Percentiles rank a stretch among this genome's conserved stretches.
Evolutionary conservation across 2,113 vertebrate genomes (phyloP).

Genomic region (Plectropomus leopardus): DNA sequence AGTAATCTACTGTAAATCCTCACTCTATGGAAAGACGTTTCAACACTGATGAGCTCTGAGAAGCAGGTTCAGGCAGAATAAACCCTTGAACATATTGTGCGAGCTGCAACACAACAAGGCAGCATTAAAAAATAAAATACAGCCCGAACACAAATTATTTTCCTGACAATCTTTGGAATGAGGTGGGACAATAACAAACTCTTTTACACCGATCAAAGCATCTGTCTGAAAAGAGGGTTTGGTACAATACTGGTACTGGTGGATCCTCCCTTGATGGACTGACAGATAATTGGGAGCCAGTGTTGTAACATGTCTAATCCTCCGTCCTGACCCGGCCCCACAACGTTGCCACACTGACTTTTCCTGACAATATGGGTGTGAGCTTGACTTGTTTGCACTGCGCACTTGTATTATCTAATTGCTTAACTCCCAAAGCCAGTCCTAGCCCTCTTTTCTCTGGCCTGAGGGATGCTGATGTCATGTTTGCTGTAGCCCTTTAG

Average conservation of each 20-base stretch:
- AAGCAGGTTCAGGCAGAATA: slow-evolving; percentile 34
- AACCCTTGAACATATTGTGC: background rate
- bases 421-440: slow-evolving; percentile 36
- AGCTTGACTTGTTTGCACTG: slow-evolving; percentile 48
- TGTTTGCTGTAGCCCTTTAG: slow-evolving; percentile 10
- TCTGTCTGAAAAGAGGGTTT: slow-evolving; percentile 34
- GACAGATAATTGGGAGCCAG: slow-evolving; percentile 1
- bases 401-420: slow-evolving; percentile 65
- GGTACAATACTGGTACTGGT: background rate
- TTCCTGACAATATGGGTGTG: slow-evolving; percentile 31
- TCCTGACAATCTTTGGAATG: background rate
- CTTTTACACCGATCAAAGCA: slow-evolving; percentile 44
- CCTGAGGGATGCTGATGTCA: slow-evolving; percentile 47
- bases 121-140: background rate
- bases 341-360: slow-evolving; percentile 22
- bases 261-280: slow-evolving; percentile 41
- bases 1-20: slow-evolving; percentile 11
- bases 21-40: background rate
- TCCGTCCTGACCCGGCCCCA: background rate
- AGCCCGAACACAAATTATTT: background rate
- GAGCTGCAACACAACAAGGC: slow-evolving; percentile 16
- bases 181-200: background rate
- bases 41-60: background rate
- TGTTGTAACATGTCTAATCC: slow-evolving; percentile 55
- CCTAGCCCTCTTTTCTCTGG: slow-evolving; percentile 32